Conservation (phyloP, 2,797 vertebrate genomes). For the Silurus aristotelis region DNA sequence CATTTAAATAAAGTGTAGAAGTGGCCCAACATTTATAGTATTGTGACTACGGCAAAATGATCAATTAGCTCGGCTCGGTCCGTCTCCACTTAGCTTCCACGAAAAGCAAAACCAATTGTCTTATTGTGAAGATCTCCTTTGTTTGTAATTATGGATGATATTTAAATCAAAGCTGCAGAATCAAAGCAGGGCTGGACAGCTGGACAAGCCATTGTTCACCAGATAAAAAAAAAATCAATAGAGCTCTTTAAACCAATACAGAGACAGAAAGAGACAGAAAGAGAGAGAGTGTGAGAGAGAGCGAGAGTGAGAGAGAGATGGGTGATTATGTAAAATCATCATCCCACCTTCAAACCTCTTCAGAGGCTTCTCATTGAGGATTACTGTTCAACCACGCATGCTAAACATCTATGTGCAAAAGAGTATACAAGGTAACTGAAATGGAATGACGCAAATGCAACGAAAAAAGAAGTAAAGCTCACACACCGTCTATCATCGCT, state of each 20-base stretch:
- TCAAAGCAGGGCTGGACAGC: constrained; percentile 26
- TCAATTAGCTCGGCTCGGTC: neutral
- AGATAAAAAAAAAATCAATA: constrained; percentile 39
- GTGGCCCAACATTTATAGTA: neutral
- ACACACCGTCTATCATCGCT: constrained; percentile 10
- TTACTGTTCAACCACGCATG: constrained; percentile 26
- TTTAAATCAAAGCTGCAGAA: constrained; percentile 31
- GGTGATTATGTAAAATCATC: constrained; percentile 31
- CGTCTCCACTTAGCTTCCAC: neutral
- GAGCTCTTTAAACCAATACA: constrained; percentile 37
- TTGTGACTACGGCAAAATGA: neutral
- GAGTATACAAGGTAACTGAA: constrained; percentile 11
- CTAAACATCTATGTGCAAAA: neutral
- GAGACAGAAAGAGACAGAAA: constrained; percentile 2
- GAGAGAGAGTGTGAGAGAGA: neutral
- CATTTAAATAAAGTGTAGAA: neutral
- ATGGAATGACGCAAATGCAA: constrained; percentile 34
- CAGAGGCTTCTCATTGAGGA: constrained; percentile 11
- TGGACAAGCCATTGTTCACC: constrained; percentile 38
- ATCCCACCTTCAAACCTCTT: constrained; percentile 19
- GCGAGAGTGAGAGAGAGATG: neutral
- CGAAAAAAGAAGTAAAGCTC: neutral
- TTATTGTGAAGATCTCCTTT: neutral
- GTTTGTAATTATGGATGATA: constrained; percentile 11
- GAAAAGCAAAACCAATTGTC: neutral